Percentiles rank a stretch among this genome's conserved stretches.
These are phyloP conservation scores for Zaprionus ornatus DNA, from an alignment of 1,140 invertebrate species.

Conservation along the genomic window DNA sequence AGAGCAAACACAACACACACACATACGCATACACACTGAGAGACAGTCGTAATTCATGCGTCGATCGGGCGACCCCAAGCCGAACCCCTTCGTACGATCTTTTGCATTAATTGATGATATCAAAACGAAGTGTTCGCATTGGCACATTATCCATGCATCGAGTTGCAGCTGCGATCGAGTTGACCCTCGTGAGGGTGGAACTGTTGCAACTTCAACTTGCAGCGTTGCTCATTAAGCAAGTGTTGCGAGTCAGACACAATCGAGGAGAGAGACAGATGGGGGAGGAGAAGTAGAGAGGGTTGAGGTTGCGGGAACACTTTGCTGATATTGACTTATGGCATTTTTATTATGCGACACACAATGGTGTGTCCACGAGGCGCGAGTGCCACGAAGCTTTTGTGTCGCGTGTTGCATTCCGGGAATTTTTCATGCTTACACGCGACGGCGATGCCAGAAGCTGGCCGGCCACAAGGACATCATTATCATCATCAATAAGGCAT, in stretches of 20 bases:
- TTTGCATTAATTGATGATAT: constrained; percentile 79
- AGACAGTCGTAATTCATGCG: constrained; percentile 58
- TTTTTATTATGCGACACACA: constrained; percentile 68
- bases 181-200: constrained; percentile 32
- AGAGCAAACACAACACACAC: constrained; percentile 64
- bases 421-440: constrained; percentile 74
- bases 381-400: constrained; percentile 2
- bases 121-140: constrained; percentile 77
- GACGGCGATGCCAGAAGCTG: constrained; percentile 24
- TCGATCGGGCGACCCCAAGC: constrained; percentile 53
- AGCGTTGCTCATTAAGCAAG: constrained; percentile 49
- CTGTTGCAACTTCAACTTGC: constrained; percentile 11
- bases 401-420: constrained; percentile 55
- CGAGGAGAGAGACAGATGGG: not conserved
- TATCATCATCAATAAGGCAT: constrained; percentile 83
- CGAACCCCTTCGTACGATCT: constrained; percentile 26
- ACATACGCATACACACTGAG: not conserved
- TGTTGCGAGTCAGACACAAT: constrained; percentile 31
- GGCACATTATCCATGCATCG: constrained; percentile 65
- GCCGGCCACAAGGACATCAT: constrained; percentile 79
- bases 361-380: not conserved
- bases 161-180: constrained; percentile 27
- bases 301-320: not conserved
- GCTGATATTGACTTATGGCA: constrained; percentile 80
- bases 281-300: too few species aligned